These are phyloP conservation scores for Seriola dumerili DNA, from an alignment of 2,113 vertebrate species.

Conservation along the genomic window DNA sequence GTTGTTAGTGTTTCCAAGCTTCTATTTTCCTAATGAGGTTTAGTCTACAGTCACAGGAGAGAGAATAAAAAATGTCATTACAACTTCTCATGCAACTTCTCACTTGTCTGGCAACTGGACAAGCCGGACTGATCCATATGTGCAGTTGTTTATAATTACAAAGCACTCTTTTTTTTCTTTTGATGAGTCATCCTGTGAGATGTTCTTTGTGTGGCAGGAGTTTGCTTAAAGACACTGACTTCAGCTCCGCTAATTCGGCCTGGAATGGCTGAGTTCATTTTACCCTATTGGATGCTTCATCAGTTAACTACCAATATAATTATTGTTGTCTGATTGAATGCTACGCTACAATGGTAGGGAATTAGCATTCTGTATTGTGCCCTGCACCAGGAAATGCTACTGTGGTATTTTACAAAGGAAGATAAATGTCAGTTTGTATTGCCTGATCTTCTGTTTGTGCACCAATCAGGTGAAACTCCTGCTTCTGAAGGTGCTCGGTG, in stretches of 20 bases:
- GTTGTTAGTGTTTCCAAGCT: constrained; percentile 60
- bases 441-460: constrained; percentile 52
- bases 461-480: constrained; percentile 64
- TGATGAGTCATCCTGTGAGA: constrained; percentile 53
- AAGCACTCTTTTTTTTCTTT: constrained; percentile 53
- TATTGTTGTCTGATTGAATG: constrained; percentile 74
- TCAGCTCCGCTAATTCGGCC: constrained; percentile 56
- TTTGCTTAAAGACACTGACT: constrained; percentile 59
- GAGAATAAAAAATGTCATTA: constrained; percentile 40
- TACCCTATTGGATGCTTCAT: constrained; percentile 77
- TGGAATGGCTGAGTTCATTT: constrained; percentile 75
- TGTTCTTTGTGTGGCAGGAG: constrained; percentile 39
- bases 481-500: constrained; percentile 51
- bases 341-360: constrained; percentile 58
- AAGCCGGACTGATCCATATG: constrained; percentile 54
- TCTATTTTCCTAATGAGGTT: constrained; percentile 67
- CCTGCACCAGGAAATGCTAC: constrained; percentile 51
- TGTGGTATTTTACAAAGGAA: constrained; percentile 71
- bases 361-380: constrained; percentile 62
- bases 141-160: constrained; percentile 73
- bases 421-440: constrained; percentile 76
- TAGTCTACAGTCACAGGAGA: constrained; percentile 63
- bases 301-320: constrained; percentile 74
- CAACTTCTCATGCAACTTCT: constrained; percentile 25
- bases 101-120: constrained; percentile 72